Base-by-base conservation (phyloP, 2,888 invertebrate genomes). In the Seira ritae region DNA sequence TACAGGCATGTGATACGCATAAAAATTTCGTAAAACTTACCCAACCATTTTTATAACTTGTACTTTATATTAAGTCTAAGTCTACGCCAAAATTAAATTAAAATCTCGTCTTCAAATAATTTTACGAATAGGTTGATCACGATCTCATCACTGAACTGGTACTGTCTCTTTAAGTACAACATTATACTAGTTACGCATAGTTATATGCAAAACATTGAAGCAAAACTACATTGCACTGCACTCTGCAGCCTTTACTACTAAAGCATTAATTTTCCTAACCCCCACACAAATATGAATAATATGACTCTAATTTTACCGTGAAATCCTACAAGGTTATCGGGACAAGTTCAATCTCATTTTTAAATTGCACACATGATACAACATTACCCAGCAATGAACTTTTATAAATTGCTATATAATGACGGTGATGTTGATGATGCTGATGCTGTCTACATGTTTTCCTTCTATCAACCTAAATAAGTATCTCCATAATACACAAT, bases 301-400 rank as follows among this genome's bases (percentile, higher is more conserved):
- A 55, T 55, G 71, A 72, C 23, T 15, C 19, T 70, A 69, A 69
- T 71, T 31, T 73, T 46, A 23, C 24, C 62, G 42, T 24, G 55
- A 55, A 55, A 46, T 46, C 20, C 3, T 72, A 66, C 75, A 75
- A 81, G 81, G 81, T 81, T 81, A 81, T 71, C 50, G 71, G 81
- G 81, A 71, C 81, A 81, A 81, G 81, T 81, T 75, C 81, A 81
- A 71, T 74, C 65, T 12, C 72, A 80, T 69, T 69, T 70, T 15
- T 12, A 70, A 73, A 31, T 68, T 68, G 19, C 12, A 69, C 37
- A 31, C 31, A 31, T n/a, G 31, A 2, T 55, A 55, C 42, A 42
- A 42, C 12, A 15, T 8, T 31, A 31, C 3, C 2, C 15, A 55
- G 17, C 6, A 55, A 55, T 55, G 55, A 55, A 55, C 6, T 55